Evolutionary conservation across 2,113 vertebrate species (phyloP), one percentile per base, ranked within the genome.

Genomic region (Corythaixoides concolor): DNA sequence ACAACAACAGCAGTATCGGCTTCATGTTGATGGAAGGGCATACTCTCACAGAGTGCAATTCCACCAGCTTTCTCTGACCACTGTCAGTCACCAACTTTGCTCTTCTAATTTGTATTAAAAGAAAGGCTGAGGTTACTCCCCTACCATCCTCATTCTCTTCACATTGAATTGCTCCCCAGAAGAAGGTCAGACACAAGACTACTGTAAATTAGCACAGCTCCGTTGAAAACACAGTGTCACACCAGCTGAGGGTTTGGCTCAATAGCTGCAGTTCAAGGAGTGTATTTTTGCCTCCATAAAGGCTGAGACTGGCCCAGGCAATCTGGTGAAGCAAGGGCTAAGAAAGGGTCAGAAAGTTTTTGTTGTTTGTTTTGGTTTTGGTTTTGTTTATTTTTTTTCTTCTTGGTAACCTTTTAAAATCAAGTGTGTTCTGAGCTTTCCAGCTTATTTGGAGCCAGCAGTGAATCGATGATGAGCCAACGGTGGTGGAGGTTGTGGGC

Each of bases 101-200:
- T 95, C 16, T 32, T 87, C 60, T 85, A 92, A 91, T 93, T 95
- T 95, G 91, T 92, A 72, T 37, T 66, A 76, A 83, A 93, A 70
- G 84, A 92, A 91, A 92, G 66, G 74, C 66, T 92, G 90, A 92
- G 77, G 56, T 87, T 94, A 84, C 68, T 80, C 56, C 50, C 33
- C 52, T 91, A 23, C 67, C 90, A 81, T 87, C 86, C 33, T 92
- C 43, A 60, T 93, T 92, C 83, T 92, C 68, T 86, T 86, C 90
- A 58, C 84, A 90, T 37, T 92, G 76, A 86, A 84, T 60, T 80
- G 67, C 43, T 92, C 72, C 47, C 52, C 75, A 88, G 85, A 84
- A 96, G 76, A 96, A 90, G 55, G 83, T 88, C 93, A 94, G 85
- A 55, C 68, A 73, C 67, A 83, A 76, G 85, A 39, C 68, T 92